Evolutionary conservation across 2,797 vertebrate species (phyloP).

Genomic region (Hypotaenidia philippensis): DNA sequence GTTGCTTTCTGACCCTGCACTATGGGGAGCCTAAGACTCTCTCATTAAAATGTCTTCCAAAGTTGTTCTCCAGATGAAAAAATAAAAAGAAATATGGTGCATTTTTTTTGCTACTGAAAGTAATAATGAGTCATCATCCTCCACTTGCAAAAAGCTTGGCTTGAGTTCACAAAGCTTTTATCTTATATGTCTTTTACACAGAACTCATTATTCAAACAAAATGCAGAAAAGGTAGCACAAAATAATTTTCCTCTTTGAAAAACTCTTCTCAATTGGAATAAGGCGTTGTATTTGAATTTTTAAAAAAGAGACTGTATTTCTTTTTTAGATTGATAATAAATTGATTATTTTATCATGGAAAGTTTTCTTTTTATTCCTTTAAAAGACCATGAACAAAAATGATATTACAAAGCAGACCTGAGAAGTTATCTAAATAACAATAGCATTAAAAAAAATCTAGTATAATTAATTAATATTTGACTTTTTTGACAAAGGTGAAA

Average conservation of each 20-base stretch:
- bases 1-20: not conserved
- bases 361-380: not conserved
- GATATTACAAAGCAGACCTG: not conserved
- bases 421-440: not conserved
- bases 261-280: not conserved
- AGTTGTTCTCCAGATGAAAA: not conserved
- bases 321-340: not conserved
- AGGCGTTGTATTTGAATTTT: fast-evolving
- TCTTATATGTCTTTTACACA: not conserved
- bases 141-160: not conserved
- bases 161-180: not conserved
- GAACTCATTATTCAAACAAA: not conserved
- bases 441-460: not conserved
- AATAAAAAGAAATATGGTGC: not conserved
- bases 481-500: not conserved
- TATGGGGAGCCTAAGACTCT: not conserved
- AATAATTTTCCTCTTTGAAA: not conserved
- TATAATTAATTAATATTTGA: not conserved
- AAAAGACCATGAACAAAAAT: not conserved
- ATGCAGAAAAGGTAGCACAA: not conserved
- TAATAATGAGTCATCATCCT: not conserved
- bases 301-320: fast-evolving
- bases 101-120: not conserved
- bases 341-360: not conserved
- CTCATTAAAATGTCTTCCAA: not conserved